Evolutionary conservation across 1,140 invertebrate genomes (phyloP).

Genomic region (Ridgeia piscesae): DNA sequence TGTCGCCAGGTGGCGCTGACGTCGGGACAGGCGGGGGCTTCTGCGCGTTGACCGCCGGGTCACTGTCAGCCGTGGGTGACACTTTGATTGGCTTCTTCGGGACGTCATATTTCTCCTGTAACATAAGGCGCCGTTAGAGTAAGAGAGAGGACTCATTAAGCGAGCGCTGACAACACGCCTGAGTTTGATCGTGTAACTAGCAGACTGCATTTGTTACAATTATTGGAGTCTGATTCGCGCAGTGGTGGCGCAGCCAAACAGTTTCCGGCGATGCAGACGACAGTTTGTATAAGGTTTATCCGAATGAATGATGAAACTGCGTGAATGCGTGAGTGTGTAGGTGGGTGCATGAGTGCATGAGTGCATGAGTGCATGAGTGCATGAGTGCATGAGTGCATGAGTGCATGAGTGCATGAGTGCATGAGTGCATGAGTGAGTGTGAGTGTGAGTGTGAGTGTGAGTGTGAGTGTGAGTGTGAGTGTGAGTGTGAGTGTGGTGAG

Average conservation of each 20-base stretch:
- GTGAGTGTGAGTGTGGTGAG: too few species aligned
- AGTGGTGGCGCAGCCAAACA: not conserved
- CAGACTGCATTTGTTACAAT: not conserved
- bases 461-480: too few species aligned
- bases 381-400: too few species aligned
- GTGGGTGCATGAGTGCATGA: too few species aligned
- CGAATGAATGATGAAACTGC: too few species aligned
- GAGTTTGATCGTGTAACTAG: not conserved
- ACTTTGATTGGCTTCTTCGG: not conserved
- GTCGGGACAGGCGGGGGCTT: not conserved
- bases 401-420: too few species aligned
- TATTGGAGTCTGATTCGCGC: not conserved
- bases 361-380: too few species aligned
- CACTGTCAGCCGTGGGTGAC: not conserved
- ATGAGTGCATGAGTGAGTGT: too few species aligned
- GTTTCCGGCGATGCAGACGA: not conserved
- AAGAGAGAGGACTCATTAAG: not conserved
- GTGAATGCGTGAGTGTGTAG: too few species aligned
- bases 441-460: too few species aligned
- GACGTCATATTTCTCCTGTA: not conserved
- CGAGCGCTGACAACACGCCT: not conserved
- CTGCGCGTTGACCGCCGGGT: not conserved
- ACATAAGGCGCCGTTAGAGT: not conserved
- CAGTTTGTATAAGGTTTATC: too few species aligned
- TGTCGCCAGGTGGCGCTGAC: not conserved